Evolutionary conservation across 1,140 invertebrate genomes (phyloP), one percentile per base, ranked within the genome.

Genomic region (Zaprionus gabonicus): DNA sequence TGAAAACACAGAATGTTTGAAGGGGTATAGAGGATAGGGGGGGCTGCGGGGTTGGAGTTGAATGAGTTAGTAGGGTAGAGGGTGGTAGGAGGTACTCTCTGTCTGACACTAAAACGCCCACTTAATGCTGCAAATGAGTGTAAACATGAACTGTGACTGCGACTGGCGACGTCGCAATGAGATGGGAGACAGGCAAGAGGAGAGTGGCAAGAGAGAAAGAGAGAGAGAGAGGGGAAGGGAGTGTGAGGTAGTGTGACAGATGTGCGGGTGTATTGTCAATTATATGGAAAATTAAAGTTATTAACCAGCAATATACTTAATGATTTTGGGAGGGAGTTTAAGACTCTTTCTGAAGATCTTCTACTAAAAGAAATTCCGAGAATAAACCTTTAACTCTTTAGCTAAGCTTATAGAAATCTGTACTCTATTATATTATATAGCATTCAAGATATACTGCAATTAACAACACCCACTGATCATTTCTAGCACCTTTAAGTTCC

Each of bases 51-150:
- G n/a, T 46, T 46, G 38, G 25, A 13, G 13, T 25, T 15, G 25
- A 28, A n/a, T 15, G 59, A 25, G 69, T 12, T 9, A 38, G 34
- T 23, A 46, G 31, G 20, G 23, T 59, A 41, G 68, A 56, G 69
- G 38, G 31, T 34, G 60, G 23, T 15, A 23, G 38, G 12, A 55
- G 38, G 9, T 58, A 27, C 58, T 46, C 23, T 60, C 25, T 46
- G 27, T 62, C 53, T 49, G 49, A 55, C 66, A 68, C 71, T 76
- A 79, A 66, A 87, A 82, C 83, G 83, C 83, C 83, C 83, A 86
- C 83, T 55, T 74, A 84, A 71, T 78, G 51, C 36, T 28, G 28
- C 56, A 67, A 46, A 70, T 56, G 25, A 65, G 64, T 57, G 60
- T 46, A 27, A 44, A 62, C 59, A 74, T 80, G 75, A 79, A 68